Evolutionary conservation across 2,797 vertebrate species (phyloP).

Genomic region (Xyrichtys novacula): DNA sequence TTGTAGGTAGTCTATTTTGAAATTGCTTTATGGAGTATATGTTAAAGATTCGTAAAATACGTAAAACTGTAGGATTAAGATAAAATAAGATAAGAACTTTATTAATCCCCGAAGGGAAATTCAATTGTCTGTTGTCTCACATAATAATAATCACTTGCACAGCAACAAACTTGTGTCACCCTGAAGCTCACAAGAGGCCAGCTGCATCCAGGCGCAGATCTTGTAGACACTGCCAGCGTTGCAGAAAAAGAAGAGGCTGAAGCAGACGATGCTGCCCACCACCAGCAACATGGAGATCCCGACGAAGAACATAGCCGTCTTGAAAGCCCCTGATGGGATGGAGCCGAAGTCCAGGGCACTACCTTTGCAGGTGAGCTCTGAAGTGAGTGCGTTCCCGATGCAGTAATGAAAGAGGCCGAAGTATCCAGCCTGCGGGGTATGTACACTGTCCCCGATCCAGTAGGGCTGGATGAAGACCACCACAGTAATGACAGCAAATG

Average conservation of each 20-base stretch:
- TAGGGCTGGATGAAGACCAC: constrained; percentile 98
- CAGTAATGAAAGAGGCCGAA: constrained; percentile 98
- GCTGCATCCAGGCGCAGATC: constrained; percentile 98
- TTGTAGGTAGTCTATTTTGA: too few relatives aligned
- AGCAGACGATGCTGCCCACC: constrained; percentile 93
- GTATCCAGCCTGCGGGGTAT: constrained; percentile 96
- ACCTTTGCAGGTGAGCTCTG: constrained; percentile 96
- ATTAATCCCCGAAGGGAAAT: too few relatives aligned
- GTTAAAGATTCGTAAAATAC: too few relatives aligned
- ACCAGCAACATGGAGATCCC: constrained; percentile 95
- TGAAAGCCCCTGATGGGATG: constrained; percentile 97
- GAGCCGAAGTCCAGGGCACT: constrained; percentile 94
- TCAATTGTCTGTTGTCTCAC: too few relatives aligned
- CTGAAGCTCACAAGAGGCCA: constrained; percentile 90
- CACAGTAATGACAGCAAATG: constrained; percentile 93
- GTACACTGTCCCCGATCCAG: constrained; percentile 98
- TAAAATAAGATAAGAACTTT: too few relatives aligned
- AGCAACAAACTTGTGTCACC: not conserved
- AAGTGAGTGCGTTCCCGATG: constrained; percentile 95
- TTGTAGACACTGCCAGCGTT: constrained; percentile 97
- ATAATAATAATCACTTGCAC: not conserved
- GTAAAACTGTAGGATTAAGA: too few relatives aligned
- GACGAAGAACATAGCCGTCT: constrained; percentile 98
- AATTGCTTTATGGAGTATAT: too few relatives aligned
- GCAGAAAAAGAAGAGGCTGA: constrained; percentile 97